Conservation (phyloP, 2,113 vertebrate genomes). For the crab-eating macaque (Macaca fascicularis) region T2T-MFA8v1.1 NC_088376.1:87281001-87281500, state of each 20-base stretch:
- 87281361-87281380: slow-evolving; percentile 45
- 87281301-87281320: slow-evolving; percentile 54
- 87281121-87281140: not conserved
- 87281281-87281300: slow-evolving; percentile 6
- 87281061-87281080: fast-evolving
- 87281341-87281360: not conserved
- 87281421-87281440: slow-evolving; percentile 30
- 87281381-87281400: slow-evolving; percentile 10
- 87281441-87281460: slow-evolving; percentile 54
- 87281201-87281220: not conserved
- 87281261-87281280: slow-evolving; percentile 52
- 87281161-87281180: not conserved
- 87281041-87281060: not conserved
- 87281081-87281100: fast-evolving
- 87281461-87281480: slow-evolving; percentile 13
- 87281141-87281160: not conserved
- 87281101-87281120: not conserved
- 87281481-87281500: not conserved
- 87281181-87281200: not conserved
- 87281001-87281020: not conserved
- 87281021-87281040: not conserved
- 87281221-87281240: not conserved
- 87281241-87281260: not conserved
- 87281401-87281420: slow-evolving; percentile 55
- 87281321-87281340: slow-evolving; percentile 22